A percentile compares a stretch with the other conserved stretches of the same genome.
Conservation (phyloP, 1,140 invertebrate genomes). For the Drosophila prosaltans region DNA sequence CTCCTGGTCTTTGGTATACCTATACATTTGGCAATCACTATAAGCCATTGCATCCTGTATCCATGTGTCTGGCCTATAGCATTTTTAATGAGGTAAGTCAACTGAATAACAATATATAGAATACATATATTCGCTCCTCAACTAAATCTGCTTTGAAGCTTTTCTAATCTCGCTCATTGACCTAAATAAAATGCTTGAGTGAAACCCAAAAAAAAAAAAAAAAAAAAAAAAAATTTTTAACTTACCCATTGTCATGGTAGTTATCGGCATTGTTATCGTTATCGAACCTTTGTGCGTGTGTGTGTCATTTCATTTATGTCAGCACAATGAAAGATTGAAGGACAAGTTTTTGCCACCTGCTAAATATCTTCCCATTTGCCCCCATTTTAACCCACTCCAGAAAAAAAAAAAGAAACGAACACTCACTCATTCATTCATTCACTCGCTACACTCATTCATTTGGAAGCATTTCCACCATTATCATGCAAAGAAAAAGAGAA, state of each 20-base stretch:
- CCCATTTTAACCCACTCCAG: not conserved
- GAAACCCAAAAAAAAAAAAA: constrained; percentile 18
- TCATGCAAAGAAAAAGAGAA: constrained; percentile 37
- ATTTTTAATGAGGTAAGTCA: constrained; percentile 89
- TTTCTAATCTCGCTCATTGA: constrained; percentile 58
- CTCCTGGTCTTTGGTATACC: constrained; percentile 95
- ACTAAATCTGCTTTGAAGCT: constrained; percentile 36
- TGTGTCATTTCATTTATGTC: constrained; percentile 55
- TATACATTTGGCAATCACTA: constrained; percentile 94
- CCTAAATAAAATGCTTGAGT: constrained; percentile 73
- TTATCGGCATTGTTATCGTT: constrained; percentile 54
- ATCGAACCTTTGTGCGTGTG: constrained; percentile 56
- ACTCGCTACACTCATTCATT: constrained; percentile 58
- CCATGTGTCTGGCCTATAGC: constrained; percentile 90
- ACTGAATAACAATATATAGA: constrained; percentile 21
- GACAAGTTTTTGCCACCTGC: constrained; percentile 51
- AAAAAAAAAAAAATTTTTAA: constrained; percentile 26
- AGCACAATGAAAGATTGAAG: constrained; percentile 63
- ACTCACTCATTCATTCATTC: constrained; percentile 40
- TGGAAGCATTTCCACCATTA: constrained; percentile 46
- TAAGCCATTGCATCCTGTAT: constrained; percentile 88
- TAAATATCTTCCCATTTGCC: constrained; percentile 8
- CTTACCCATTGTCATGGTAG: constrained; percentile 35
- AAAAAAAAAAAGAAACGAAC: not conserved
- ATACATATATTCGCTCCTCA: not conserved